These are phyloP conservation scores for Molothrus ater DNA, from an alignment of 2,797 vertebrate genomes.

Conservation along the genomic window DNA sequence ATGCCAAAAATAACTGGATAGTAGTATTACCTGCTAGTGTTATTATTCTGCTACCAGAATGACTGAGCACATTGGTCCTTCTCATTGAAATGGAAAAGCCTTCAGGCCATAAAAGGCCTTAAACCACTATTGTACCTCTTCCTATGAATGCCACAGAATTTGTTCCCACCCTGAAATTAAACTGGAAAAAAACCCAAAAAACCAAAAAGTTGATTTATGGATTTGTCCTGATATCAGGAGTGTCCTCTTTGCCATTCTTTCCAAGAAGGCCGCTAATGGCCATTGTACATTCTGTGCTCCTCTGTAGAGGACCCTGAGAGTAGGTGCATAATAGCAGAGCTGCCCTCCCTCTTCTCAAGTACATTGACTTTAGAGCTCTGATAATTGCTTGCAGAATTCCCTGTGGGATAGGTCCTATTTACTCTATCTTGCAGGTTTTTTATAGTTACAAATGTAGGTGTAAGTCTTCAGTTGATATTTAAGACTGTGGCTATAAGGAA, in stretches of 20 bases:
- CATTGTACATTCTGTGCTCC: not conserved
- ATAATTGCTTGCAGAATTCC: not conserved
- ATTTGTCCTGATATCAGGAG: not conserved
- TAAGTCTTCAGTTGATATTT: not conserved
- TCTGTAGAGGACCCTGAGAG: not conserved
- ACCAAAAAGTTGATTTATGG: not conserved
- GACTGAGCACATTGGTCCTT: not conserved
- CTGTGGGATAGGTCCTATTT: not conserved
- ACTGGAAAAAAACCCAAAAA: not conserved
- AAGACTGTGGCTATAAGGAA: not conserved
- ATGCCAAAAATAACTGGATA: not conserved
- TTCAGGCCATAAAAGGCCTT: not conserved
- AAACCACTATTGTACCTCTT: not conserved
- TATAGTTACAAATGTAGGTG: not conserved
- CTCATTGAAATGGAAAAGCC: not conserved
- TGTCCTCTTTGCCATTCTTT: not conserved
- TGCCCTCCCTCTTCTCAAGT: not conserved
- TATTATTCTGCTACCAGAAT: not conserved
- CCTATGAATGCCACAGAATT: not conserved
- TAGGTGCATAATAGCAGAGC: not conserved
- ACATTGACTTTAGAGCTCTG: not conserved
- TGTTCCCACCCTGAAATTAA: not conserved
- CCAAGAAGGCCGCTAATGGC: not conserved
- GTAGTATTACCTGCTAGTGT: not conserved
- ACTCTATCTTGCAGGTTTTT: not conserved